A percentile compares a stretch with the other conserved stretches of the same genome.
These are phyloP conservation scores for Lagopus muta DNA, from an alignment of 2,113 vertebrate species.

Conservation along the genomic window DNA sequence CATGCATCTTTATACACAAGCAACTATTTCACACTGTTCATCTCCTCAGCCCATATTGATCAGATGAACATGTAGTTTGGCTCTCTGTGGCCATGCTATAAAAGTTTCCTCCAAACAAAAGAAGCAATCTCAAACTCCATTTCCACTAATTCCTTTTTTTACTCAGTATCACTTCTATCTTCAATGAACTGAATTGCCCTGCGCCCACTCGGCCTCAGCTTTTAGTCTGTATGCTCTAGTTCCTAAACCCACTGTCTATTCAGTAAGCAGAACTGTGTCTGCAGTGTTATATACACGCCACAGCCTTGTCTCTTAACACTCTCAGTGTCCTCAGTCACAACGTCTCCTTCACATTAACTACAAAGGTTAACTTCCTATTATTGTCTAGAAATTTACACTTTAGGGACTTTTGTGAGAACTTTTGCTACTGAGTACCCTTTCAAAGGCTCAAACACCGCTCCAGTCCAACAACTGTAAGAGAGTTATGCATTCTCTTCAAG, in stretches of 20 bases:
- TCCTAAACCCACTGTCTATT: constrained; percentile 28
- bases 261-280: constrained; percentile 8
- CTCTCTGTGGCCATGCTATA: neutral
- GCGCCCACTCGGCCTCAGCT: constrained; percentile 3
- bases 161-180: constrained; percentile 44
- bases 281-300: neutral
- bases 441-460: neutral
- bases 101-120: constrained; percentile 34
- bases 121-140: constrained; percentile 30
- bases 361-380: neutral
- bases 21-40: constrained; percentile 25
- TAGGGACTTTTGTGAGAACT: neutral
- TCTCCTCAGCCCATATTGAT: constrained; percentile 28
- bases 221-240: neutral
- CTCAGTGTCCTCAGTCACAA: neutral
- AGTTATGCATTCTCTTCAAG: neutral
- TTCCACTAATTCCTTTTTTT: constrained; percentile 41
- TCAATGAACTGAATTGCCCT: constrained; percentile 19
- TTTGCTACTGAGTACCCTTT: neutral
- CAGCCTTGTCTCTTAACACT: neutral
- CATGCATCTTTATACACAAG: neutral
- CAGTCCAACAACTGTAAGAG: neutral
- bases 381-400: neutral
- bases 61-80: constrained; percentile 50
- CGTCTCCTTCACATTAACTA: neutral